Conservation (phyloP, 2,888 invertebrate species). For the Tiliacea aurago region DNA sequence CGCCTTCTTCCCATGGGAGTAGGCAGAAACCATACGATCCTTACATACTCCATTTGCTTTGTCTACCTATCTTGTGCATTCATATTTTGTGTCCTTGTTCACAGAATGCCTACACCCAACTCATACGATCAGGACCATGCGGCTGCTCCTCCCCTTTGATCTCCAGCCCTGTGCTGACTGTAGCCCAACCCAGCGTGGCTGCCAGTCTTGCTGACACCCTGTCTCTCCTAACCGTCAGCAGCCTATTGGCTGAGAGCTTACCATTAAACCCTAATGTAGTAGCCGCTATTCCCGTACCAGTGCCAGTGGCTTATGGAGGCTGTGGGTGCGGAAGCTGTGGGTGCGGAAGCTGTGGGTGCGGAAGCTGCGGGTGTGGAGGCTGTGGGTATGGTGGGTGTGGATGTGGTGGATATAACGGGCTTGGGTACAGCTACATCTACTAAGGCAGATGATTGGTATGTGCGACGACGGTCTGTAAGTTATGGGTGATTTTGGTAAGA, state of each 20-base stretch:
- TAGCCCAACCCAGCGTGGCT: slow-evolving; percentile 75
- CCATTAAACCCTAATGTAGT: slow-evolving; percentile 72
- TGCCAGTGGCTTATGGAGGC: slow-evolving; percentile 40
- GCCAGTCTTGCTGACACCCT: slow-evolving; percentile 81
- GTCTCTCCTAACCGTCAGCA: slow-evolving; percentile 82
- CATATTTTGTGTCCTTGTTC: background rate
- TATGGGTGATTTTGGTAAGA: background rate
- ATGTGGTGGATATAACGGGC: slow-evolving; percentile 20
- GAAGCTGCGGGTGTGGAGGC: slow-evolving; percentile 37
- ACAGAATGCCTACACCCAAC: slow-evolving; percentile 73
- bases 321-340: slow-evolving; percentile 45
- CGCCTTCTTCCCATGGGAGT: too few species aligned
- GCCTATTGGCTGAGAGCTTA: slow-evolving; percentile 78
- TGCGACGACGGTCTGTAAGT: background rate
- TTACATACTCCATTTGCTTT: too few species aligned
- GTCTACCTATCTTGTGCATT: too few species aligned
- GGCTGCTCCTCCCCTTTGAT: slow-evolving; percentile 53
- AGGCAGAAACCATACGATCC: too few species aligned
- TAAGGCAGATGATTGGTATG: slow-evolving; percentile 1
- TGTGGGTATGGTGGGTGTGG: slow-evolving; percentile 48
- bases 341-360: background rate
- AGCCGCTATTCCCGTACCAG: slow-evolving; percentile 47
- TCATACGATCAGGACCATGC: slow-evolving; percentile 44
- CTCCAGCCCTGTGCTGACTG: slow-evolving; percentile 13
- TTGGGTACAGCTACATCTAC: slow-evolving; percentile 32